Conservation (phyloP, 2,797 vertebrate genomes). For the Astyanax mexicanus region DNA sequence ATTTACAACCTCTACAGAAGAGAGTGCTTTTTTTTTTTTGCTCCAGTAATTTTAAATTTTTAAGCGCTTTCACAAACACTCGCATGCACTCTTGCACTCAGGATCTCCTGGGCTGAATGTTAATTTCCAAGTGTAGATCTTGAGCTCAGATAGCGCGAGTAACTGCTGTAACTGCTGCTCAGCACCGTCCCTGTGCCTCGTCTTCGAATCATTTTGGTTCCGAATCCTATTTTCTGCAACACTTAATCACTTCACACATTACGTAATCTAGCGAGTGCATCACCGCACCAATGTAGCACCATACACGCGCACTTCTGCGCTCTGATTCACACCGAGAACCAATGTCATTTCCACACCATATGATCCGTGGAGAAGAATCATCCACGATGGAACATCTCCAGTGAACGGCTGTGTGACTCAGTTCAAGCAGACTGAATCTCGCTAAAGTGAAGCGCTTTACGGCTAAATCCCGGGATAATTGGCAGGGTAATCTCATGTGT, state of each 20-base stretch:
- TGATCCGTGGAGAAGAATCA: slow-evolving; percentile 28
- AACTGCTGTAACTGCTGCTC: slow-evolving; percentile 27
- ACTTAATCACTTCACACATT: slow-evolving; percentile 42
- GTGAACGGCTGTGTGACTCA: neutral
- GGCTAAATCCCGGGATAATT: slow-evolving; percentile 20
- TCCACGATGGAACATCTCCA: slow-evolving; percentile 8
- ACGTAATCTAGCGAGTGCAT: slow-evolving; percentile 44
- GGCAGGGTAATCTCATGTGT: neutral
- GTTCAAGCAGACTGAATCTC: slow-evolving; percentile 22
- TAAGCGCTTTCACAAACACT: neutral
- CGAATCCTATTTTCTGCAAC: slow-evolving; percentile 33
- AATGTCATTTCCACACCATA: slow-evolving; percentile 40
- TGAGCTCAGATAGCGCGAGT: neutral
- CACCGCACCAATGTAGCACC: slow-evolving; percentile 7
- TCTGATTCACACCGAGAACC: slow-evolving; percentile 19
- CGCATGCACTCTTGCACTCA: neutral
- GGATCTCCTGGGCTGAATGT: neutral
- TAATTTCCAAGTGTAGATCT: neutral
- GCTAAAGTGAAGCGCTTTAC: slow-evolving; percentile 10
- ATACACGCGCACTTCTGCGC: slow-evolving; percentile 16
- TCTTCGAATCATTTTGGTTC: slow-evolving; percentile 30
- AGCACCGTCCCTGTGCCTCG: slow-evolving; percentile 9
- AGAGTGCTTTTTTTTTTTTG: neutral
- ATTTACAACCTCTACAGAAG: neutral
- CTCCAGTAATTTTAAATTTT: slow-evolving; percentile 20